Percentiles rank a stretch among this genome's conserved stretches.
phyloP scores from a whole-genome alignment of 2,113 vertebrate species.

The Blennius ocellaris region DNA sequence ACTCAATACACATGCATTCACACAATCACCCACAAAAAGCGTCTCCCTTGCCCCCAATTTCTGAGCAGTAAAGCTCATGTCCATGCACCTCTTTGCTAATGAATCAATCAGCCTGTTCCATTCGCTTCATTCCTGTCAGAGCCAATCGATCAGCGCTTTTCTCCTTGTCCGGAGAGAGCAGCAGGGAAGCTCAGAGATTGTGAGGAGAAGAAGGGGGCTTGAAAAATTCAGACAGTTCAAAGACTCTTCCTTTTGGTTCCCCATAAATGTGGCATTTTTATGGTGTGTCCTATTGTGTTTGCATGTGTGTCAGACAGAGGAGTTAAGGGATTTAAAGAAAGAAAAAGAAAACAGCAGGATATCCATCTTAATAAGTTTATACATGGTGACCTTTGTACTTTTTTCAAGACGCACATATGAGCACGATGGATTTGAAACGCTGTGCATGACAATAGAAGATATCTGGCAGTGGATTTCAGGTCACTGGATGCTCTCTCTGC shows the following conservation, averaged over 20 bases:
- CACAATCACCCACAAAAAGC: conserved; percentile 8
- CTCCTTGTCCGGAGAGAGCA: conserved; percentile 53
- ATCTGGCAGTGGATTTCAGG: conserved; percentile 32
- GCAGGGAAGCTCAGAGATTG: conserved; percentile 50
- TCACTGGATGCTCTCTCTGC: conserved; percentile 37
- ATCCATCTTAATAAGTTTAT: conserved; percentile 34
- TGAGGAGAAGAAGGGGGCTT: conserved; percentile 43
- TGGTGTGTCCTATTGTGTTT: conserved; percentile 33
- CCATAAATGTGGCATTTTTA: conserved; percentile 57
- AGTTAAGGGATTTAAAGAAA: conserved; percentile 36
- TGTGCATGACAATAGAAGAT: conserved; percentile 11
- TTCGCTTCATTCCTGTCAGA: conserved; percentile 77
- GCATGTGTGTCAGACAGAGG: conserved; percentile 47
- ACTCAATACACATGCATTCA: conserved; percentile 38
- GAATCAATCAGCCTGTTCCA: conserved; percentile 78
- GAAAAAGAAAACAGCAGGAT: conserved; percentile 38
- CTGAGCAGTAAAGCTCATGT: conserved; percentile 43
- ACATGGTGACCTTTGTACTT: conserved; percentile 55
- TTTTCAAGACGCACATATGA: conserved; percentile 16
- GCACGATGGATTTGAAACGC: conserved; percentile 27
- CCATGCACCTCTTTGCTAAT: conserved; percentile 62
- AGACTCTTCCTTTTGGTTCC: conserved; percentile 54
- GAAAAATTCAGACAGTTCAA: conserved; percentile 70
- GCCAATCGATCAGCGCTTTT: conserved; percentile 73
- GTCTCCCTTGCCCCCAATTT: conserved; percentile 16